Percentiles rank a stretch among this genome's conserved stretches.
Conservation (phyloP, 2,888 invertebrate species). For the Acanthopleura granulata region DNA sequence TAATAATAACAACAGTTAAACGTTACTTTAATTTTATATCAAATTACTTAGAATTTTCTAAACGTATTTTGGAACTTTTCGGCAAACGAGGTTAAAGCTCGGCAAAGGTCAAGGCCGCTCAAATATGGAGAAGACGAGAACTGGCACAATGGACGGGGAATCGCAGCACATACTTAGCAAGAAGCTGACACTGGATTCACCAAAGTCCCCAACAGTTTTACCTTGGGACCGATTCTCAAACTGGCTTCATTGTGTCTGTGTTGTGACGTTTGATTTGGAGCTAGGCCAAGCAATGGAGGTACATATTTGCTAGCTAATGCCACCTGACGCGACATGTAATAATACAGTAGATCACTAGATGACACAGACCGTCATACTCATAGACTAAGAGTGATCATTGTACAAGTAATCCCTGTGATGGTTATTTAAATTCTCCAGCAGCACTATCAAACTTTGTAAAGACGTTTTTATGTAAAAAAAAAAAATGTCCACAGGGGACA, state of each 20-base stretch:
- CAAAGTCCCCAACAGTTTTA: constrained; percentile 55
- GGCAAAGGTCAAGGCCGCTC: constrained; percentile 34
- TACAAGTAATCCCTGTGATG: no score
- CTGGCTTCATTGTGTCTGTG: constrained; percentile 98
- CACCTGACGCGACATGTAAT: constrained; percentile 15
- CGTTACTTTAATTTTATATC: no score
- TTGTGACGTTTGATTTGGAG: constrained; percentile 98
- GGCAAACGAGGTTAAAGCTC: neutral
- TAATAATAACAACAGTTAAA: no score
- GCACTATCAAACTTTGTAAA: no score
- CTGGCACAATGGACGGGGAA: constrained; percentile 30
- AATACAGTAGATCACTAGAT: no score
- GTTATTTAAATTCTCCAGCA: no score
- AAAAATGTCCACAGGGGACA: no score
- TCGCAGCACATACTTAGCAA: constrained; percentile 4
- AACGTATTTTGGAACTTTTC: no score
- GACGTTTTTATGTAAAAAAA: no score
- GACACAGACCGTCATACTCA: no score
- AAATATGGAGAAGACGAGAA: constrained; percentile 25
- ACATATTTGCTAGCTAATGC: neutral
- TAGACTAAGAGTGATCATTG: no score
- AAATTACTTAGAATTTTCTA: no score
- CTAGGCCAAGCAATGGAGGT: constrained; percentile 98
- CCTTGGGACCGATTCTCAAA: constrained; percentile 77
- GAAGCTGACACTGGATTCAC: constrained; percentile 31